Evolutionary conservation across 2,888 invertebrate genomes (phyloP).

Genomic region (Drosophila anomalata): DNA sequence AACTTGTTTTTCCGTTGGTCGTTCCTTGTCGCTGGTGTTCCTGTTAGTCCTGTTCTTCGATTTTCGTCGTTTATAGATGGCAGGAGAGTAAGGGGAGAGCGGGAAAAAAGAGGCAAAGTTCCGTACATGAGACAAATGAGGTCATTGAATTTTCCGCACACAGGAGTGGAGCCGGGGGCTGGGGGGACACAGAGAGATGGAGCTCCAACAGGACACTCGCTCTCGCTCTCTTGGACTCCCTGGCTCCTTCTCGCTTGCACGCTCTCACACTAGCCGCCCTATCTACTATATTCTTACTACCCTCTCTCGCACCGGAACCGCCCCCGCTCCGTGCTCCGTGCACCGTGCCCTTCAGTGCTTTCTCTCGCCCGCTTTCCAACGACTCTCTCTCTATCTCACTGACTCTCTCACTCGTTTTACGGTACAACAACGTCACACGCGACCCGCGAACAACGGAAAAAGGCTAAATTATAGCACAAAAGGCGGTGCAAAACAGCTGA

Average conservation of each 20-base stretch:
- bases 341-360: conserved; percentile 23
- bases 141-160: conserved; percentile 74
- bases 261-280: conserved; percentile 16
- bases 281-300: conserved; percentile 37
- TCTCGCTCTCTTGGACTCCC: conserved; percentile 22
- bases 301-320: conserved; percentile 60
- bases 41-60: conserved; percentile 27
- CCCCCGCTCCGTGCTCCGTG: conserved; percentile 57
- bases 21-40: conserved; percentile 32
- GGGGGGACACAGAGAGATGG: neutral
- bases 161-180: conserved; percentile 40
- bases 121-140: conserved; percentile 75
- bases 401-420: conserved; percentile 47
- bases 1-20: conserved; percentile 16
- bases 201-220: conserved; percentile 33
- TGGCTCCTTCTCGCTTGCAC: conserved; percentile 34
- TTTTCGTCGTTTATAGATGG: conserved; percentile 6
- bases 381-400: conserved; percentile 27
- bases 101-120: conserved; percentile 48
- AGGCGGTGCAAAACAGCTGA: conserved; percentile 40
- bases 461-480: conserved; percentile 38
- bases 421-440: conserved; percentile 73
- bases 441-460: conserved; percentile 39
- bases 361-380: conserved; percentile 4
- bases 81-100: neutral